Conservation (phyloP, 2,888 invertebrate species). For the Caenorhabditis doughertyi region DNA sequence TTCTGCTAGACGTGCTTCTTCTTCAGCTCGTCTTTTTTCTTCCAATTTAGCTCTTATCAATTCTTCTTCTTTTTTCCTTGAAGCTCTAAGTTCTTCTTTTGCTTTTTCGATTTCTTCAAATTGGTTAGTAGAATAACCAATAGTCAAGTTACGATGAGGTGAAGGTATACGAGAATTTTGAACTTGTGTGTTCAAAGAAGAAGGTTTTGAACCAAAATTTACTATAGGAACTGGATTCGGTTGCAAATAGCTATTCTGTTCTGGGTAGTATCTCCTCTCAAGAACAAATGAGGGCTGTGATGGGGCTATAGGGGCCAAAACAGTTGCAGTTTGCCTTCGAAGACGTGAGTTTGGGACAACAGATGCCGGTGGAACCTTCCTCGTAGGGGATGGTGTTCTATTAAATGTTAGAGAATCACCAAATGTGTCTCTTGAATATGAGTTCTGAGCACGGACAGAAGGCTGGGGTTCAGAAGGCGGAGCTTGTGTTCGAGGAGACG, state of each 20-base stretch:
- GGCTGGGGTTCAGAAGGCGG: not conserved
- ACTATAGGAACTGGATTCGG: not conserved
- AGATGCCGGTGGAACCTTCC: not conserved
- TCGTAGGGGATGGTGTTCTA: not conserved
- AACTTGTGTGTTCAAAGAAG: conserved; percentile 23
- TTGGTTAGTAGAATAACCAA: conserved; percentile 30
- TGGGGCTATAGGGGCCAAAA: not conserved
- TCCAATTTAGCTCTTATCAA: conserved; percentile 3
- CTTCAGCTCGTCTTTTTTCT: conserved; percentile 13
- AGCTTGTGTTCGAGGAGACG: conserved; percentile 11
- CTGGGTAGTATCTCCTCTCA: not conserved
- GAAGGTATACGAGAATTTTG: not conserved
- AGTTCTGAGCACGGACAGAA: not conserved
- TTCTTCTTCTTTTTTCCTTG: conserved; percentile 10
- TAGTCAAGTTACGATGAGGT: not conserved
- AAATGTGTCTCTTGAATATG: not conserved
- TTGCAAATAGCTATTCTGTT: not conserved
- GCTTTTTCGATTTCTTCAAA: conserved; percentile 27
- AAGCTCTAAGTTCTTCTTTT: conserved; percentile 2
- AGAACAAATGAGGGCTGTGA: not conserved
- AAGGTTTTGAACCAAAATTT: conserved; percentile 12
- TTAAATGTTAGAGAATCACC: too few species aligned
- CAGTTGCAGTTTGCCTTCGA: conserved; percentile 1
- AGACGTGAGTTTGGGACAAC: not conserved
- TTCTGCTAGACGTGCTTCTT: not conserved